These are phyloP conservation scores for Drosophila lutescens DNA, from an alignment of 2,888 invertebrate species.

Conservation along the genomic window DNA sequence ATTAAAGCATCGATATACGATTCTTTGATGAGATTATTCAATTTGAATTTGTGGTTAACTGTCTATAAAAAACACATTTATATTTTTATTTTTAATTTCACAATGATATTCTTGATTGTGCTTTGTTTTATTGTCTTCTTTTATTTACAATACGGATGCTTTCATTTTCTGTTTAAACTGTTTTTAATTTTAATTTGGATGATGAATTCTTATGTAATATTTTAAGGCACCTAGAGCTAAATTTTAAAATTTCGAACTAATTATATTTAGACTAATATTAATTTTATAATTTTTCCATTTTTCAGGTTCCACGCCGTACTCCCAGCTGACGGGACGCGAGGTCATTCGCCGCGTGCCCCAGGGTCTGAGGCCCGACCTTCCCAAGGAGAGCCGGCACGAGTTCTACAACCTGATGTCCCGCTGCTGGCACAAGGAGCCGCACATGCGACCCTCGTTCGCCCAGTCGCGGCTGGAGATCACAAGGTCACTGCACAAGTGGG, in stretches of 20 bases:
- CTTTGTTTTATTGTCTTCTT: neutral
- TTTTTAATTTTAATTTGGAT: no score
- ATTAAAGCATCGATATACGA: constrained; percentile 10
- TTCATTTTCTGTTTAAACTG: neutral
- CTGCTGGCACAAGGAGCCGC: constrained; percentile 89
- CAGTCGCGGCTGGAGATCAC: constrained; percentile 85
- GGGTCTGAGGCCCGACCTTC: constrained; percentile 91
- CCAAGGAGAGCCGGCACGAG: constrained; percentile 91
- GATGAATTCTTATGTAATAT: no score
- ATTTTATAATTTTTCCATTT: neutral
- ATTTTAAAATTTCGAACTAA: no score
- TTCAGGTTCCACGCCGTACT: constrained; percentile 93
- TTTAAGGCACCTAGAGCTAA: no score
- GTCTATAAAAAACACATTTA: neutral
- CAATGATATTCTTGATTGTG: neutral
- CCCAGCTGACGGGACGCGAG: constrained; percentile 92
- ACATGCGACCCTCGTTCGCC: constrained; percentile 89
- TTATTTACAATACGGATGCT: neutral
- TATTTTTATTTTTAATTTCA: neutral
- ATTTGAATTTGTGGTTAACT: constrained; percentile 1
- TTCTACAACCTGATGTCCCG: constrained; percentile 87
- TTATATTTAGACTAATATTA: no score
- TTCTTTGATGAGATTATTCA: constrained; percentile 5
- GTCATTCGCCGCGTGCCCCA: constrained; percentile 92
- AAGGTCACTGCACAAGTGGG: constrained; percentile 83